Evolutionary conservation across 2,888 invertebrate species (phyloP), one percentile per base, ranked within the genome.

Genomic region (Encarsia formosa): DNA sequence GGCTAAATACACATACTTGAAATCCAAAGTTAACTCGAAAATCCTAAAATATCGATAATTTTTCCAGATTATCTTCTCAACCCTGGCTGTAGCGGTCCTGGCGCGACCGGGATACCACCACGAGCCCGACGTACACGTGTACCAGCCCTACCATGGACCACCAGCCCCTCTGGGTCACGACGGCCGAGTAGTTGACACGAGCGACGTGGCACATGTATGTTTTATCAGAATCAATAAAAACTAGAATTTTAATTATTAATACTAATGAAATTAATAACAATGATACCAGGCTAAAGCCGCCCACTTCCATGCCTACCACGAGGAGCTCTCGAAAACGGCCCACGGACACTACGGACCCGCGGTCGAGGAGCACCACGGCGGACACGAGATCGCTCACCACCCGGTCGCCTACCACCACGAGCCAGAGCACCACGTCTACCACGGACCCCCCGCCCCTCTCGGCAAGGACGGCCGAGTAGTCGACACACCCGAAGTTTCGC

Each of bases 401-500:
- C 24, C 34, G 3, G 37, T 31, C 29, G 41, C 50, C 39, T 57
- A 59, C 53, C 59, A 54, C 29, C 54, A 54, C 1, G 60, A 41
- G 18, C 49, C 57, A 13, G 50, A 48, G 19, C 50, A 46, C 13
- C 58, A 58, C 24, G 55, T 49, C 16, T 60, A 56, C 52, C 67
- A 68, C 19, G 69, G 69, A 6, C 67, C 67, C 1, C 65, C 65
- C 5, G 68, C 67, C 0, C 67, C 68, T 3, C 56, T 69, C 11
- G 68, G 59, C 1, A 66, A 68, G 43, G 69, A 66, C 16, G 67
- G 68, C 0, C 60, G 64, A 13, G 67, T 68, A 8, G 54, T 66
- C 40, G 72, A 72, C 55, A 71, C 70, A 1, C 67, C 68, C 69
- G 73, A 71, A 60, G 69, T 71, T 20, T 66, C 67, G 19, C 67